Percentiles rank a stretch among this genome's conserved stretches.
phyloP scores from a whole-genome alignment of 1,140 invertebrate species.

The Drosophila obscura region DNA sequence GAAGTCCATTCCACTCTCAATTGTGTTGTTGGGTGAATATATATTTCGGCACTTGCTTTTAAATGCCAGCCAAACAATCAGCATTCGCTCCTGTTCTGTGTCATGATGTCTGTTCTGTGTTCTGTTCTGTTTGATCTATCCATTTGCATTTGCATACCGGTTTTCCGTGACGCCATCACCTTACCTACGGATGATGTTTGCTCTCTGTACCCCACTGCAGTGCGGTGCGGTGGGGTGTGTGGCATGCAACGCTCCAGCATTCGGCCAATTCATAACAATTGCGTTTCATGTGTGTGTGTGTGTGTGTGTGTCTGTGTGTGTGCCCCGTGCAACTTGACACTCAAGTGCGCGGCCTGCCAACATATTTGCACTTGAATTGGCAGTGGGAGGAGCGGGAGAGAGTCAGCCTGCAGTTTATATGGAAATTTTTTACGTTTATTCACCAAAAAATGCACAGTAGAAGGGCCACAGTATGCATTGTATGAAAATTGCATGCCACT shows the following conservation, averaged over 20 bases:
- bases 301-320: slow-evolving; percentile 13
- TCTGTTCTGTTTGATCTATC: slow-evolving; percentile 49
- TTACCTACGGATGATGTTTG: slow-evolving; percentile 2
- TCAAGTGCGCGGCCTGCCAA: slow-evolving; percentile 75
- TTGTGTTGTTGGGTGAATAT: slow-evolving; percentile 39
- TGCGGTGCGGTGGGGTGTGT: slow-evolving; percentile 10
- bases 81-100: slow-evolving; percentile 24
- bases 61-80: slow-evolving; percentile 60
- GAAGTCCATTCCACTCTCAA: slow-evolving; percentile 14
- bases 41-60: slow-evolving; percentile 58
- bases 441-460: slow-evolving; percentile 10
- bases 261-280: slow-evolving; percentile 75
- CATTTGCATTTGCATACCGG: slow-evolving; percentile 54
- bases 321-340: slow-evolving; percentile 67
- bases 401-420: slow-evolving; percentile 64
- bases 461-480: slow-evolving; percentile 36
- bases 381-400: background rate
- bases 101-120: background rate
- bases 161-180: slow-evolving; percentile 26
- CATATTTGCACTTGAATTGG: slow-evolving; percentile 79
- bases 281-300: slow-evolving; percentile 46
- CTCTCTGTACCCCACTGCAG: background rate
- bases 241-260: slow-evolving; percentile 14
- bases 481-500: slow-evolving; percentile 63
- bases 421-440: slow-evolving; percentile 68